Evolutionary conservation across 2,797 vertebrate species (phyloP).

Genomic region (Pipistrellus pipistrellus): DNA sequence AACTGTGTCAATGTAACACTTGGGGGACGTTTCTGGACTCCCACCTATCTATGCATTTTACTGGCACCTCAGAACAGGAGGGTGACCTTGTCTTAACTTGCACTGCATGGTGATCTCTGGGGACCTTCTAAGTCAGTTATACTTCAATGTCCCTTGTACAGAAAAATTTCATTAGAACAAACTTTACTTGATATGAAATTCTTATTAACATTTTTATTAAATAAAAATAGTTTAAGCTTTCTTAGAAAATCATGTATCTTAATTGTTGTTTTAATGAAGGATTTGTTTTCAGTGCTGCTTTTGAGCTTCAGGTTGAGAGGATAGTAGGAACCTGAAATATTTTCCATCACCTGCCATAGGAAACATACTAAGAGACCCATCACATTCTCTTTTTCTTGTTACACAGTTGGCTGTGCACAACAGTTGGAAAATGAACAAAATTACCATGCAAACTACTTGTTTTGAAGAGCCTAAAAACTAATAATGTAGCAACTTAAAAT

Average conservation of each 20-base stretch:
- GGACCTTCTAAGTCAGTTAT: conserved; percentile 60
- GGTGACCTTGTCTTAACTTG: conserved; percentile 70
- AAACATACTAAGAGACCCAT: conserved; percentile 46
- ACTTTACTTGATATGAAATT: conserved; percentile 72
- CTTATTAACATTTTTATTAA: conserved; percentile 62
- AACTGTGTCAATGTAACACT: conserved; percentile 57
- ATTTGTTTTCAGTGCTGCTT: conserved; percentile 79
- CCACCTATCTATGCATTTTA: conserved; percentile 73
- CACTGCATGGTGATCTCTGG: conserved; percentile 59
- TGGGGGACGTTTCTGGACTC: conserved; percentile 44
- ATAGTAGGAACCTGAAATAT: conserved; percentile 56
- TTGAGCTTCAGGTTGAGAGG: conserved; percentile 63
- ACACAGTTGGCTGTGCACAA: conserved; percentile 68
- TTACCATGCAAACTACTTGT: conserved; percentile 76
- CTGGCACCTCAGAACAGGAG: conserved; percentile 64
- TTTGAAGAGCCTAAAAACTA: conserved; percentile 72
- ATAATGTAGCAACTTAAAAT: conserved; percentile 75
- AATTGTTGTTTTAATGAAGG: conserved; percentile 79
- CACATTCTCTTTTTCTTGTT: conserved; percentile 65
- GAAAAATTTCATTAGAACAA: conserved; percentile 66
- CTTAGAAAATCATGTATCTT: conserved; percentile 60
- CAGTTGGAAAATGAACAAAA: conserved; percentile 70
- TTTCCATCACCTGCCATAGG: conserved; percentile 58
- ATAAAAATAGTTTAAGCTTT: conserved; percentile 68
- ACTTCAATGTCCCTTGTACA: conserved; percentile 41